phyloP scores from a whole-genome alignment of 2,797 vertebrate species.

The Euphonia xanthogaster region DNA sequence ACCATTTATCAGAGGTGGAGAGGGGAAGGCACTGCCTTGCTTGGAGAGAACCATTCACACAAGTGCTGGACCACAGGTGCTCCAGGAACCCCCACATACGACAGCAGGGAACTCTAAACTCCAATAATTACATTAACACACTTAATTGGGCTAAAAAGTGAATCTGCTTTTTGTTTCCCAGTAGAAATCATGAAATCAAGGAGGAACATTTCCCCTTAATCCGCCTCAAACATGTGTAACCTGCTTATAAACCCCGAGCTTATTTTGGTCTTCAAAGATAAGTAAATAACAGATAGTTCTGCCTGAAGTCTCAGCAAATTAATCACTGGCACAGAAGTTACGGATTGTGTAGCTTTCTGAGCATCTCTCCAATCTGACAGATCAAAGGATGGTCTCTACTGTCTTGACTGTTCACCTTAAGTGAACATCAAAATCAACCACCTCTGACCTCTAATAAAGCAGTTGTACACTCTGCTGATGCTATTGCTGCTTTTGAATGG shows the following conservation, averaged over 20 bases:
- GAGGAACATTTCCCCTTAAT: not conserved
- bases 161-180: not conserved
- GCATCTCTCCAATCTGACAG: not conserved
- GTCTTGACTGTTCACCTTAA: not conserved
- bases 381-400: not conserved
- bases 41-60: not conserved
- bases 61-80: not conserved
- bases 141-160: not conserved
- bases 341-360: not conserved
- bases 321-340: not conserved
- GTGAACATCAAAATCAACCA: not conserved
- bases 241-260: not conserved
- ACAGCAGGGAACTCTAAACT: slow-evolving; percentile 39
- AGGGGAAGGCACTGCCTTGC: not conserved
- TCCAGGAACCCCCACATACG: slow-evolving; percentile 3
- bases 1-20: not conserved
- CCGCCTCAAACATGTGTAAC: not conserved
- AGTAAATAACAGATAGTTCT: not conserved
- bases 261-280: not conserved
- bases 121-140: slow-evolving; percentile 45
- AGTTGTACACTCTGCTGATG: not conserved
- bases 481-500: not conserved
- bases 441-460: not conserved
- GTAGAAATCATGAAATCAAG: not conserved
- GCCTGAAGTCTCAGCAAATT: not conserved